phyloP scores from a whole-genome alignment of 1,140 invertebrate species.

The Odontomachus brunneus region DNA sequence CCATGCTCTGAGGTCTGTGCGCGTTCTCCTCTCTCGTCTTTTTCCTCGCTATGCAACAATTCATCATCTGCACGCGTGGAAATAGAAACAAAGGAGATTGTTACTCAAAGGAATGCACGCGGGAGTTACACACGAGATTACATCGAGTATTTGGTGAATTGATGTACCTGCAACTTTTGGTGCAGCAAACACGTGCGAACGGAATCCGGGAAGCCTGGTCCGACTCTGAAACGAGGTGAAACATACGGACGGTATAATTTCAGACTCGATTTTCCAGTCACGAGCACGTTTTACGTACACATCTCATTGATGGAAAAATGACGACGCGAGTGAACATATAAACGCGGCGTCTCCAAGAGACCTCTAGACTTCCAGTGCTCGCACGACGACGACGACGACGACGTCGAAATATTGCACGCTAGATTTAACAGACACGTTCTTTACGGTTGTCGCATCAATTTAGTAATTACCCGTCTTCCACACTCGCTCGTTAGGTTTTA shows the following conservation, averaged over 20 bases:
- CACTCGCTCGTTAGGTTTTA: conserved; percentile 21
- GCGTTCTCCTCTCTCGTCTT: conserved; percentile 86
- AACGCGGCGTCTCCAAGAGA: neutral
- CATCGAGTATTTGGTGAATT: conserved; percentile 52
- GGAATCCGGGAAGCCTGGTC: conserved; percentile 92
- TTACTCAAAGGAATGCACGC: neutral
- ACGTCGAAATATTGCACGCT: neutral
- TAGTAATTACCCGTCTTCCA: conserved; percentile 17
- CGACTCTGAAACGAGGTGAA: conserved; percentile 87
- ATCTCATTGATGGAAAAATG: neutral
- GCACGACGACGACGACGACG: neutral
- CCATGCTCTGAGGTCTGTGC: conserved; percentile 74
- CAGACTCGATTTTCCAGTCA: neutral
- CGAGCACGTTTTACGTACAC: neutral
- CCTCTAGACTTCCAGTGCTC: too few species aligned
- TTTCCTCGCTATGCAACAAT: conserved; percentile 96
- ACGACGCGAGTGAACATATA: neutral
- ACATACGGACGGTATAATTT: conserved; percentile 9
- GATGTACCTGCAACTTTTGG: conserved; percentile 92
- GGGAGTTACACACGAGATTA: conserved; percentile 17
- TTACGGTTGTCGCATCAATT: conserved; percentile 4
- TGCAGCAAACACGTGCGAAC: conserved; percentile 94
- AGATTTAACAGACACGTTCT: neutral
- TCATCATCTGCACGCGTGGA: conserved; percentile 92
- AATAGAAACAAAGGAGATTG: conserved; percentile 31